phyloP scores from a whole-genome alignment of 2,797 vertebrate genomes.

The Coregonus suidteri region DNA sequence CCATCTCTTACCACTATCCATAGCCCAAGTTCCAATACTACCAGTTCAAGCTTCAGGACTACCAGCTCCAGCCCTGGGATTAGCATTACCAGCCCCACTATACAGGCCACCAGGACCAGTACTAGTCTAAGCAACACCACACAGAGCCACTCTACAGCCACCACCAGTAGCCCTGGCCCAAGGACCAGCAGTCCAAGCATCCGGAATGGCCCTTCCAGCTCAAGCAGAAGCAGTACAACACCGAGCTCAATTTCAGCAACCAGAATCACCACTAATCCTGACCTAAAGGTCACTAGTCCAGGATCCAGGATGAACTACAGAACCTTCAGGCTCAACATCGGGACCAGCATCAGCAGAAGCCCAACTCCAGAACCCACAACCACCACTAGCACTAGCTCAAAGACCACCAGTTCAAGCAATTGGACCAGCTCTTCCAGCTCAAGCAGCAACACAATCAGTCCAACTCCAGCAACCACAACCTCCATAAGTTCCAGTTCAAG shows the following conservation, averaged over 20 bases:
- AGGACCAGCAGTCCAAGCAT: background rate
- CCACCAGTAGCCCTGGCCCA: background rate
- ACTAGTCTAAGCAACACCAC: too few relatives aligned
- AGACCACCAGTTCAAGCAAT: constrained; percentile 23
- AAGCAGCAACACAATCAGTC: background rate
- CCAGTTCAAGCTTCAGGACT: too few relatives aligned
- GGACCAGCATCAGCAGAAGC: constrained; percentile 4
- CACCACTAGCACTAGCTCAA: constrained; percentile 15
- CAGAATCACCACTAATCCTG: too few relatives aligned
- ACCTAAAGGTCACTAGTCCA: background rate
- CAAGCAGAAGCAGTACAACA: too few relatives aligned
- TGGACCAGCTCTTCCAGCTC: background rate
- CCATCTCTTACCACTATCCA: background rate
- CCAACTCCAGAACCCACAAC: constrained; percentile 26
- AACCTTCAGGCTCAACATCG: constrained; percentile 17
- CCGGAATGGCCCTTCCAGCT: too few relatives aligned
- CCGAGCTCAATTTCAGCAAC: too few relatives aligned
- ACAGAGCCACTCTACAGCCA: too few relatives aligned
- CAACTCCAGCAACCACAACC: background rate
- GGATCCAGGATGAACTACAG: background rate
- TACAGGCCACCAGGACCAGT: too few relatives aligned
- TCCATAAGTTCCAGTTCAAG: background rate
- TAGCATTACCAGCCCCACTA: too few relatives aligned
- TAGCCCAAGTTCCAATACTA: background rate
- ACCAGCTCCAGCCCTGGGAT: background rate